Evolutionary conservation across 2,888 invertebrate species (phyloP).

Genomic region (Nymphalis c-album): DNA sequence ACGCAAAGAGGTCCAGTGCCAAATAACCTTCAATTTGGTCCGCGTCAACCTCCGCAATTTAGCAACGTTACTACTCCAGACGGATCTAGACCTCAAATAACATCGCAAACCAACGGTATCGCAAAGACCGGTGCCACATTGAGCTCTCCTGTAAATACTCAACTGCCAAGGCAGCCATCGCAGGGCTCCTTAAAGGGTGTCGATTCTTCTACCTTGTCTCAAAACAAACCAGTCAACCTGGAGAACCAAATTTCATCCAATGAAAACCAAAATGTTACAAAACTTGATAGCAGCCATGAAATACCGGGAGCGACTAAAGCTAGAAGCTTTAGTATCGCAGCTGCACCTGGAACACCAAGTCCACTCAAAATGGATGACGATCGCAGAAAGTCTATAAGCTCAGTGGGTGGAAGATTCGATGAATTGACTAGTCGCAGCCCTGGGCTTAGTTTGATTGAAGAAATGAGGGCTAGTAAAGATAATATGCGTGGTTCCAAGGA

Average conservation of each 20-base stretch:
- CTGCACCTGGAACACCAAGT: slow-evolving; percentile 73
- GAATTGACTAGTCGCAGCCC: slow-evolving; percentile 66
- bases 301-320: slow-evolving; percentile 73
- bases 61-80: slow-evolving; percentile 65
- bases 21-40: slow-evolving; percentile 74
- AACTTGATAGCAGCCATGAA: slow-evolving; percentile 66
- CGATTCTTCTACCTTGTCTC: slow-evolving; percentile 59
- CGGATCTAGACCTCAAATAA: slow-evolving; percentile 52
- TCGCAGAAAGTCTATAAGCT: slow-evolving; percentile 75
- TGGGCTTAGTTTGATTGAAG: slow-evolving; percentile 74
- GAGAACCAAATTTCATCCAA: slow-evolving; percentile 63
- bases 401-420: slow-evolving; percentile 70
- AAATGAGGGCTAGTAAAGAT: slow-evolving; percentile 73
- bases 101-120: slow-evolving; percentile 58
- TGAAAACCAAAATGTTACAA: slow-evolving; percentile 61
- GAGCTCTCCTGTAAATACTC: slow-evolving; percentile 47
- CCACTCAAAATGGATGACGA: slow-evolving; percentile 75
- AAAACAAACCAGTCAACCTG: slow-evolving; percentile 74
- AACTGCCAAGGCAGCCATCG: slow-evolving; percentile 69
- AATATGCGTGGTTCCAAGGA: slow-evolving; percentile 71
- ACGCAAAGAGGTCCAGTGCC: slow-evolving; percentile 73
- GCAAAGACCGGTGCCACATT: slow-evolving; percentile 54
- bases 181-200: slow-evolving; percentile 65
- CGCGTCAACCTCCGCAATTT: slow-evolving; percentile 67
- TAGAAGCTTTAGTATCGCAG: slow-evolving; percentile 79